These are phyloP conservation scores for Cheilosia grossa DNA, from an alignment of 2,888 invertebrate genomes.

Conservation along the genomic window DNA sequence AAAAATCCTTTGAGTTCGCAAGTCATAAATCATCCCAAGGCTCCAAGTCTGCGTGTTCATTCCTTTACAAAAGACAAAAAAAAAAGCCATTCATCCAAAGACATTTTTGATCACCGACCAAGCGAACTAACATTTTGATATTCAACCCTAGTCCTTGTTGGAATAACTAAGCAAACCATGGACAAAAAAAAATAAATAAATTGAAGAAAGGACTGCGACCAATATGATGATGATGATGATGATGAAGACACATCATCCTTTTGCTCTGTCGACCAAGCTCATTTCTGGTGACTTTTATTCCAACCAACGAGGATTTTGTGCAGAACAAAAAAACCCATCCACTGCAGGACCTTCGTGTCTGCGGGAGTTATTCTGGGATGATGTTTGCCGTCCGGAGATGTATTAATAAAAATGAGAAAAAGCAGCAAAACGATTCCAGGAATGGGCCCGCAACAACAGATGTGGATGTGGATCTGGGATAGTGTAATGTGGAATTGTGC, in stretches of 20 bases:
- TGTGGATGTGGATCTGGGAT: too few relatives aligned
- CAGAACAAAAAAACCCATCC: slow-evolving; percentile 2
- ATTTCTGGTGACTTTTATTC: slow-evolving; percentile 72
- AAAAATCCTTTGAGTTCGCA: slow-evolving; percentile 50
- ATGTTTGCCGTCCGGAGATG: slow-evolving; percentile 53
- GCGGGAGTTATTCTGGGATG: slow-evolving; percentile 50
- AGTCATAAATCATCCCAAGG: slow-evolving; percentile 59
- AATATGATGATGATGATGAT: slow-evolving; percentile 38
- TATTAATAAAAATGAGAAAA: slow-evolving; percentile 59
- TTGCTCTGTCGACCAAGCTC: slow-evolving; percentile 60
- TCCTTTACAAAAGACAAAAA: neutral
- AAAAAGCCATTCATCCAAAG: slow-evolving; percentile 33
- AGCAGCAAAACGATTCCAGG: slow-evolving; percentile 9
- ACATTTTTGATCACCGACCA: slow-evolving; percentile 60
- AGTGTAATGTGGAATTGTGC: slow-evolving; percentile 44
- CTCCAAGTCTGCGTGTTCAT: neutral
- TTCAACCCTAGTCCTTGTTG: slow-evolving; percentile 59
- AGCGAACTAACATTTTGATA: slow-evolving; percentile 70
- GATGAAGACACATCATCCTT: slow-evolving; percentile 69
- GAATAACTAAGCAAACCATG: slow-evolving; percentile 76
- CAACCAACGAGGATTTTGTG: slow-evolving; percentile 30
- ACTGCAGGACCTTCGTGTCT: slow-evolving; percentile 43
- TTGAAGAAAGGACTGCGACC: neutral
- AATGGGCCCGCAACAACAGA: slow-evolving; percentile 41
- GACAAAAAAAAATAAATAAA: slow-evolving; percentile 1